Conservation (phyloP, 2,888 invertebrate species). For the Andrena haemorrhoa region DNA sequence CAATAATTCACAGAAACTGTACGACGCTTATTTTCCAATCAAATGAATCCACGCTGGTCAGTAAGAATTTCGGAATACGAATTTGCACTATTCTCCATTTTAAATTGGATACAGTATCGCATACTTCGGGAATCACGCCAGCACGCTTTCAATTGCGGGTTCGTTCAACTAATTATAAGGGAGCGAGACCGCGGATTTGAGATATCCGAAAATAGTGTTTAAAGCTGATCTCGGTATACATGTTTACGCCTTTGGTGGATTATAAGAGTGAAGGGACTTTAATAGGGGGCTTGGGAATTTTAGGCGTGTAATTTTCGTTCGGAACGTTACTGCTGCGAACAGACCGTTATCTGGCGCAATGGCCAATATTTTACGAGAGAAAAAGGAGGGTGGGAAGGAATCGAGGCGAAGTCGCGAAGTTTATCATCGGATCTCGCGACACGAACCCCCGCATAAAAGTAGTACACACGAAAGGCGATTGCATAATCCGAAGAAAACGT, state of each 20-base stretch:
- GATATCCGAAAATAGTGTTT: constrained; percentile 19
- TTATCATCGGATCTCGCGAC: constrained; percentile 76
- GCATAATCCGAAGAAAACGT: constrained; percentile 74
- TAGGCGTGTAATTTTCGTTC: constrained; percentile 12
- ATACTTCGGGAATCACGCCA: constrained; percentile 20
- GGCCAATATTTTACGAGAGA: constrained; percentile 36
- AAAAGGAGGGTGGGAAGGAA: constrained; percentile 38
- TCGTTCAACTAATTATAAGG: constrained; percentile 15
- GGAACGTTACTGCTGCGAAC: constrained; percentile 24
- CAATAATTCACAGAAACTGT: not conserved
- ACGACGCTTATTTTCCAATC: not conserved
- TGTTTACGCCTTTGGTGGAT: constrained; percentile 2
- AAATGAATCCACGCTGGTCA: not conserved
- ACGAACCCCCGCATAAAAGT: constrained; percentile 75
- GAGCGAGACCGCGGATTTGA: not conserved
- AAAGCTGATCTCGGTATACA: not conserved
- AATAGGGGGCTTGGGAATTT: not conserved
- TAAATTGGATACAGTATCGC: not conserved
- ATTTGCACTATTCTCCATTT: not conserved
- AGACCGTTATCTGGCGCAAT: constrained; percentile 4
- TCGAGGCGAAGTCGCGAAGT: constrained; percentile 58
- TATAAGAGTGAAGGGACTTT: not conserved
- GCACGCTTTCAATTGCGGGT: constrained; percentile 9
- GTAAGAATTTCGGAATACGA: too few relatives aligned
- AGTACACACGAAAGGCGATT: constrained; percentile 75